Evolutionary conservation across 2,797 vertebrate species (phyloP), one percentile per base, ranked within the genome.

Genomic region (Cryptoprocta ferox): DNA sequence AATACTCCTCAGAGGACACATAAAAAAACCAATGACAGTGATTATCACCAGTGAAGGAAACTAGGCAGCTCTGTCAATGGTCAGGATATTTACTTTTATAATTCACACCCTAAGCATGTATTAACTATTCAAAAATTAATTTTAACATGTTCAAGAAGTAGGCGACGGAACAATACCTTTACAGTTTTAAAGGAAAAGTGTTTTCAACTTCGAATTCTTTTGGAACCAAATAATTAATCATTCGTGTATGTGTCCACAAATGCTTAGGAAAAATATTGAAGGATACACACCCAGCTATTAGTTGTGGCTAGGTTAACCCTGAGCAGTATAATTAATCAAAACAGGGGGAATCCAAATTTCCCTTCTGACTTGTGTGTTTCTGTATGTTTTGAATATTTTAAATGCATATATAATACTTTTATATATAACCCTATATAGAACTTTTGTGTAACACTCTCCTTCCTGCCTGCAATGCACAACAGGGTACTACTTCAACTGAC

Each of bases 351-450:
- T 82, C 18, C 53, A 86, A 61, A 65, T 75, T 95, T 85, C 30
- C 28, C 45, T 87, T 65, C 84, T 93, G 50, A 66, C 13, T 63
- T 93, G 8, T 30, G 3, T 81, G 21, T 50, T 70, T 93, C 66
- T 89, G 30, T 90, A 63, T n/a, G 28, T 45, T 84, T 88, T 90
- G 71, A 92, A 92, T 65, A 71, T 82, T 86, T 87, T 83, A 59
- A 66, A 32, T 80, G 12, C 37, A 42, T 50, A 35, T 26, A 32
- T 66, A 53, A 79, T 59, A 87, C 3, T 56, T 90, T 30, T 48
- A 63, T 18, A 63, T 18, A 63, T 12, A 53, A 48, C 37, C 24
- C 8, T 45, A 45, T 45, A 45, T 4, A 45, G 42, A 45, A 45
- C 42, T 45, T 45, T 45, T 9, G 42, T 45, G 42, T 45, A 45